Evolutionary conservation across 2,888 invertebrate genomes (phyloP).

Genomic region (Eubasilissa splendida): DNA sequence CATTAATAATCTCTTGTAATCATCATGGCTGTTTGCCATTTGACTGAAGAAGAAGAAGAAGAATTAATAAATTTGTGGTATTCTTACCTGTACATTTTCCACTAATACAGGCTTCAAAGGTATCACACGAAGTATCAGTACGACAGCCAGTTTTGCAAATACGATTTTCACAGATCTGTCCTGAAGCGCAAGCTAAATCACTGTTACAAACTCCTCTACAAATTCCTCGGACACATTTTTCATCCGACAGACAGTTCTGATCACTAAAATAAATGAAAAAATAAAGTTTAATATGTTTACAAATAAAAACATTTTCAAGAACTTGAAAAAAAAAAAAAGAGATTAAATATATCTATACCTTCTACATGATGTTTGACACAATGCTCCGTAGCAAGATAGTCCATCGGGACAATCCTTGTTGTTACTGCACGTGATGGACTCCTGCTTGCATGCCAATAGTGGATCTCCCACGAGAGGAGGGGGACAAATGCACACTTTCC

Average conservation of each 20-base stretch:
- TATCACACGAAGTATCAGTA: slow-evolving; percentile 84
- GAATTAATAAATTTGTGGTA: too few relatives aligned
- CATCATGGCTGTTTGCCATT: slow-evolving; percentile 56
- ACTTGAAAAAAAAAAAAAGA: slow-evolving; percentile 1
- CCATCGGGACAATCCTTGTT: slow-evolving; percentile 80
- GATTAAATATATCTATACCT: slow-evolving; percentile 68
- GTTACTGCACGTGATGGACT: slow-evolving; percentile 75
- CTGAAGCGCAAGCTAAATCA: slow-evolving; percentile 84
- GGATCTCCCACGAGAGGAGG: slow-evolving; percentile 83
- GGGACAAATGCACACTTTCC: slow-evolving; percentile 83
- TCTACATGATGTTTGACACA: slow-evolving; percentile 85
- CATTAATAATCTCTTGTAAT: not conserved
- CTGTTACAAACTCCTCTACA: slow-evolving; percentile 91
- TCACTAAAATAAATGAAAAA: slow-evolving; percentile 73
- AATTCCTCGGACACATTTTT: slow-evolving; percentile 87
- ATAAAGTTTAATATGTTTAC: slow-evolving; percentile 18
- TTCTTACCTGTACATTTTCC: slow-evolving; percentile 83
- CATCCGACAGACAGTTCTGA: slow-evolving; percentile 86
- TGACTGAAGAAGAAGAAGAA: not conserved
- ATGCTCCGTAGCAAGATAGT: slow-evolving; percentile 84
- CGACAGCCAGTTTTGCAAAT: slow-evolving; percentile 91
- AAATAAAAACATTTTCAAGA: slow-evolving; percentile 5
- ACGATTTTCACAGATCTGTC: slow-evolving; percentile 90
- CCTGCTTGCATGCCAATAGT: slow-evolving; percentile 80
- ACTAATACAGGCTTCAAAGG: slow-evolving; percentile 84